These are phyloP conservation scores for Catagonus wagneri DNA, from an alignment of 2,113 vertebrate genomes.

Conservation along the genomic window DNA sequence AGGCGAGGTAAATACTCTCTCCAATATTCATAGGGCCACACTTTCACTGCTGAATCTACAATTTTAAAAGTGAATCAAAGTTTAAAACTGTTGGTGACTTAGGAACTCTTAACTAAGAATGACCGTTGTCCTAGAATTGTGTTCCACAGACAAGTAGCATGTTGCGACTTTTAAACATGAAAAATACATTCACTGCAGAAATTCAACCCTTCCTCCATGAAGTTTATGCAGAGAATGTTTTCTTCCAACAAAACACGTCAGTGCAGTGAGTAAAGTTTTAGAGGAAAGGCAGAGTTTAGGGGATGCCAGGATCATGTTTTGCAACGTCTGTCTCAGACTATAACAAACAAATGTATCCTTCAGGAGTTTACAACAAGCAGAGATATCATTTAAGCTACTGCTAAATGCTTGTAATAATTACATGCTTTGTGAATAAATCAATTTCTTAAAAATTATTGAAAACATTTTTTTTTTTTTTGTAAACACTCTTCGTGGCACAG, in stretches of 20 bases:
- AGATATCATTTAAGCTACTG: constrained; percentile 9
- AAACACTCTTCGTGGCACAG: background rate
- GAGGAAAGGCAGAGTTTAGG: constrained; percentile 6
- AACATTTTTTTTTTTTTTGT: background rate
- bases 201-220: constrained; percentile 40
- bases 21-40: background rate
- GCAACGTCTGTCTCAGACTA: background rate
- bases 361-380: background rate
- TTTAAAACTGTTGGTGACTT: constrained; percentile 67
- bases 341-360: background rate
- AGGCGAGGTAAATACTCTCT: background rate
- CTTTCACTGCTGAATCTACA: constrained; percentile 40
- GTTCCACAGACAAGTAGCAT: constrained; percentile 36
- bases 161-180: constrained; percentile 63
- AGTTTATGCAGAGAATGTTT: constrained; percentile 60
- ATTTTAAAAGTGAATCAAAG: constrained; percentile 51
- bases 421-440: constrained; percentile 13
- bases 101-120: constrained; percentile 56
- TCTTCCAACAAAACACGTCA: constrained; percentile 43
- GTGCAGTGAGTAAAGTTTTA: constrained; percentile 54
- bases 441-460: constrained; percentile 40
- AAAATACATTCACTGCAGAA: constrained; percentile 57
- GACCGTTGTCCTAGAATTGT: constrained; percentile 37
- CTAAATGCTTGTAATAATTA: constrained; percentile 28
- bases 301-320: constrained; percentile 1